Conservation (phyloP, 2,797 vertebrate genomes). For the Syngnathus acus region DNA sequence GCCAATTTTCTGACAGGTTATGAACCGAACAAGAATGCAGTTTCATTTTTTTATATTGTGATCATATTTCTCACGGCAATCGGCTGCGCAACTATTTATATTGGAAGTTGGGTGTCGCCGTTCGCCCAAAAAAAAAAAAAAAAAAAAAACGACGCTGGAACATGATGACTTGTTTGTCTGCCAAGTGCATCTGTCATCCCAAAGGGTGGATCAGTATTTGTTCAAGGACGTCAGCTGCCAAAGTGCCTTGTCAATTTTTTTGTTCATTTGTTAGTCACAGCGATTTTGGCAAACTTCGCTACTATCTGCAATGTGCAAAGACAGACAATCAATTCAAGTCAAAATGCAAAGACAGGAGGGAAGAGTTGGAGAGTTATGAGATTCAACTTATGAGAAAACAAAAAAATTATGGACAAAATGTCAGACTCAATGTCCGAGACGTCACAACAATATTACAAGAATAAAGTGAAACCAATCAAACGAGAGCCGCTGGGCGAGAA, state of each 20-base stretch:
- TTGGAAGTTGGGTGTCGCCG: not conserved
- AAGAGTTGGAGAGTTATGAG: too few species aligned
- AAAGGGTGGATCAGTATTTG: conserved; percentile 24
- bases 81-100: not conserved
- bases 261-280: conserved; percentile 18
- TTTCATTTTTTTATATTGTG: not conserved
- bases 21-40: too few species aligned
- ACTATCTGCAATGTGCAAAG: conserved; percentile 1
- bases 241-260: conserved; percentile 8
- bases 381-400: not conserved
- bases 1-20: too few species aligned
- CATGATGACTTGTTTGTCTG: conserved; percentile 18
- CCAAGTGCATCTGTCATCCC: conserved; percentile 13
- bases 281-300: conserved; percentile 13
- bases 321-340: not conserved
- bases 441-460: not conserved
- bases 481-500: conserved; percentile 49
- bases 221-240: conserved; percentile 25
- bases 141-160: conserved; percentile 6
- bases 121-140: not conserved
- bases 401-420: too few species aligned
- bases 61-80: not conserved
- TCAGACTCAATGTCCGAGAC: not conserved
- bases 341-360: too few species aligned
- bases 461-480: conserved; percentile 14